These are phyloP conservation scores for Protomyctophum bolini DNA, from an alignment of 2,113 vertebrate species.

Conservation along the genomic window DNA sequence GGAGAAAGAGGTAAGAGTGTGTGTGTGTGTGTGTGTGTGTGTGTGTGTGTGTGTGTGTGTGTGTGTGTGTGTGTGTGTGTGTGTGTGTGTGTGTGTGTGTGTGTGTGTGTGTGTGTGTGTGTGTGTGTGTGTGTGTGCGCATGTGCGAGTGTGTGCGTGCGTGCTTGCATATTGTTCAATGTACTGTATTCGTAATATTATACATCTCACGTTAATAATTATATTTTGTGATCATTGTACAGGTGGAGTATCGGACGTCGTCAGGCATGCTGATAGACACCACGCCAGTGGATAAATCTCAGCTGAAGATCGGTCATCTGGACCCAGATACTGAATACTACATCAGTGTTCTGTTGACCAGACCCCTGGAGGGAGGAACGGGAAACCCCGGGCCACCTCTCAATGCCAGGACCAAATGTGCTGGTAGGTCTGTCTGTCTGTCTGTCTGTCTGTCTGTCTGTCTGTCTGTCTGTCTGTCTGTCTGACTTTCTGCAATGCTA, in stretches of 20 bases:
- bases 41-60: not conserved
- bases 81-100: too few relatives aligned
- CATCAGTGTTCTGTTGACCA: conserved; percentile 93
- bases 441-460: too few relatives aligned
- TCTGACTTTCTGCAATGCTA: too few relatives aligned
- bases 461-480: too few relatives aligned
- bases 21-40: too few relatives aligned
- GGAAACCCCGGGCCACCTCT: conserved; percentile 93
- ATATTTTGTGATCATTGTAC: too few relatives aligned
- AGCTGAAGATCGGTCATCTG: conserved; percentile 94
- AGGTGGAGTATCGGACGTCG: conserved; percentile 89
- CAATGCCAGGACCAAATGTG: conserved; percentile 93
- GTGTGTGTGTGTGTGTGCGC: too few relatives aligned
- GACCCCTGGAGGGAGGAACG: conserved; percentile 92
- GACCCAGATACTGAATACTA: conserved; percentile 96
- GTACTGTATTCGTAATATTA: too few relatives aligned
- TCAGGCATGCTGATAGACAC: conserved; percentile 91
- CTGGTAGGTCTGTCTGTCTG: conserved; percentile 79
- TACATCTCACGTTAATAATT: too few relatives aligned
- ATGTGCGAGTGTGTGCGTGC: too few relatives aligned
- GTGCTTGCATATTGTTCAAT: too few relatives aligned
- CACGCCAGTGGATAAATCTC: conserved; percentile 91
- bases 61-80: not conserved
- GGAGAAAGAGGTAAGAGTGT: conserved; percentile 80
- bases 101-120: too few relatives aligned